A percentile compares a stretch with the other conserved stretches of the same genome.
These are phyloP conservation scores for Phalacrocorax pelagicus DNA, from an alignment of 2,113 vertebrate species.

Conservation along the genomic window DNA sequence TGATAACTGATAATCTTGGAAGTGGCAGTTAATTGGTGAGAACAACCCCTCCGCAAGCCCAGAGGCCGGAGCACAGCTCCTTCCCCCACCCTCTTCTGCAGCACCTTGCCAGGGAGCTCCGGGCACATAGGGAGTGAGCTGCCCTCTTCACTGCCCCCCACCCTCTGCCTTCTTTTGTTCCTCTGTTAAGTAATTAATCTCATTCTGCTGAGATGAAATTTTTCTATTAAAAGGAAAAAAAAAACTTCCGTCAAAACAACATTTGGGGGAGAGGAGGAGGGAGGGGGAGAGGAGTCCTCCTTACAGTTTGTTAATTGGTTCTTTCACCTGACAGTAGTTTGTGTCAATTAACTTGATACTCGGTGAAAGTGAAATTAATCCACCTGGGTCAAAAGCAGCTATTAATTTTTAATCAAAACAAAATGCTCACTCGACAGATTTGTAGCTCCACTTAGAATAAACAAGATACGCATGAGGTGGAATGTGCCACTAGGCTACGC, in stretches of 20 bases:
- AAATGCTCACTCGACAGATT: slow-evolving; percentile 75
- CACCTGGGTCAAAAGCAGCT: slow-evolving; percentile 80
- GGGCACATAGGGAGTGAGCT: neutral
- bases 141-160: neutral
- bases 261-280: slow-evolving; percentile 41
- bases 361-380: slow-evolving; percentile 78
- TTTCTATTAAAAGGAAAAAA: slow-evolving; percentile 47
- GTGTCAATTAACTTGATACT: slow-evolving; percentile 81
- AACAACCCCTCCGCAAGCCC: neutral
- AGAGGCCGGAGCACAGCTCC: neutral
- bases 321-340: slow-evolving; percentile 80
- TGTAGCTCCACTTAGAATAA: slow-evolving; percentile 67
- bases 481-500: neutral
- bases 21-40: slow-evolving; percentile 17
- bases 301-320: slow-evolving; percentile 77
- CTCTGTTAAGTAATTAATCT: slow-evolving; percentile 63
- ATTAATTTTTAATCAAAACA: slow-evolving; percentile 85
- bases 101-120: slow-evolving; percentile 4
- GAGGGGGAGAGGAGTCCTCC: slow-evolving; percentile 44
- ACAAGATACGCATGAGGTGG: slow-evolving; percentile 39
- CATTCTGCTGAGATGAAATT: slow-evolving; percentile 51
- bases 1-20: slow-evolving; percentile 13
- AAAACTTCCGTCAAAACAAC: slow-evolving; percentile 51
- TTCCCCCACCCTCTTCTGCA: neutral
- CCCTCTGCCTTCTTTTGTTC: slow-evolving; percentile 10